Conservation (phyloP, 2,888 invertebrate species). For the Lasius fuliginosus region DNA sequence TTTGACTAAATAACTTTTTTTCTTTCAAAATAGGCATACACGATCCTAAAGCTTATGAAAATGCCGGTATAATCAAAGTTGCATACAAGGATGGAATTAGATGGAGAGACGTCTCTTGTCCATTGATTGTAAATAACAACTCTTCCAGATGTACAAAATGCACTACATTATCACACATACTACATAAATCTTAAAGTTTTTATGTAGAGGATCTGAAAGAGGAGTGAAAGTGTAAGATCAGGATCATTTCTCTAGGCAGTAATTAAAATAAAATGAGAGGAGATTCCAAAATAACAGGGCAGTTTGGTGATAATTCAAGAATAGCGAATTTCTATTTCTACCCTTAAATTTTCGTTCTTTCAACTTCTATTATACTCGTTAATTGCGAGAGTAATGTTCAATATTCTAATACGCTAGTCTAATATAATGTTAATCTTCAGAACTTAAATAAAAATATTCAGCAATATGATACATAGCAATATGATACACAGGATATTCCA, state of each 20-base stretch:
- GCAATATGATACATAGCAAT: conserved; percentile 1
- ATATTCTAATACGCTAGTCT: conserved; percentile 13
- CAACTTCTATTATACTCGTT: not conserved
- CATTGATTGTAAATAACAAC: conserved; percentile 80
- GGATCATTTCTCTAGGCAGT: not conserved
- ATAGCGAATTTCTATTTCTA: not conserved
- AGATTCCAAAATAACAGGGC: not conserved
- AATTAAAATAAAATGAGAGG: not conserved
- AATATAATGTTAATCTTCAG: conserved; percentile 27
- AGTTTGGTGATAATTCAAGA: not conserved
- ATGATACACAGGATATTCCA: conserved; percentile 27
- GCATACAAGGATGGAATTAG: conserved; percentile 79
- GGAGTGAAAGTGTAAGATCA: not conserved
- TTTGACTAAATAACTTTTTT: not conserved
- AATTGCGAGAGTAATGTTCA: conserved; percentile 9
- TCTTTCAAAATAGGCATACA: conserved; percentile 56
- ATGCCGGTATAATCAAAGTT: conserved; percentile 64
- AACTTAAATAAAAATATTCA: conserved; percentile 41
- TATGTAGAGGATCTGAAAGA: not conserved
- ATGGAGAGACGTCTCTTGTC: conserved; percentile 82
- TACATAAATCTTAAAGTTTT: conserved; percentile 40
- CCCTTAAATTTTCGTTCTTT: not conserved
- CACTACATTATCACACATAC: conserved; percentile 65
- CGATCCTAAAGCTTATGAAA: conserved; percentile 36
- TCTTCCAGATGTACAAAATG: conserved; percentile 80